Base-by-base conservation (phyloP, 2,888 invertebrate genomes). In the Melieria crassipennis region DNA sequence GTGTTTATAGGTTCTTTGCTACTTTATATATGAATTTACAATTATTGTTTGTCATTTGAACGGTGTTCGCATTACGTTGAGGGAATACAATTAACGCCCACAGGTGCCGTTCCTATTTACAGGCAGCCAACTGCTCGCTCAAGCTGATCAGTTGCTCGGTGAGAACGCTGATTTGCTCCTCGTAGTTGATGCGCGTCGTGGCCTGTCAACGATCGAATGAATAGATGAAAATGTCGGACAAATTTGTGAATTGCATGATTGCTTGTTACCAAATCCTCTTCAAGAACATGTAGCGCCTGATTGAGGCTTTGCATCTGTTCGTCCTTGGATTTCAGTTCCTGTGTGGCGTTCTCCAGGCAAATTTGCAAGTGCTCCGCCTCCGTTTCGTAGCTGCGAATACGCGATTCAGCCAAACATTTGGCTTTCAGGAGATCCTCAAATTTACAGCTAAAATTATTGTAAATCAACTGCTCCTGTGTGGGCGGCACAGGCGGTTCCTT, bases 41-140 rank as follows among this genome's bases (percentile, higher is more conserved):
- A 67, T 61, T 60, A 67, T 67, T 67, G 67, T 67, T 67, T 61
- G 50, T 50, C 52, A 50, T 67, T 67, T 67, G 58, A 67, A 67
- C 60, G 60, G 60, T 61, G 45, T 67, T 50, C 43, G 42, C 16
- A 43, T 42, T 43, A 30, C 58, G 42, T 58, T 42, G 43, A 43
- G 5, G 13, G 45, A 11, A 63, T 10, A n/a, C 50, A 50, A 16
- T 43, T 52, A 7, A n/a, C 60, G 42, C 9, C 55, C 30, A 4
- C 43, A 45, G 45, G 13, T 55, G 5, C 30, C 43, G 46, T 16
- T 46, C 73, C 78, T 81, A 86, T 80, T 87, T 87, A 78, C 83
- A 83, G 65, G 84, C 84, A 67, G 96, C 91, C 64, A 98, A 90
- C 87, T 95, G 96, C 79, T 97, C 97, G 87, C 89, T 96, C 89